A percentile compares a stretch with the other conserved stretches of the same genome.
Evolutionary conservation across 1,140 invertebrate species (phyloP).

Genomic region (Leptinotarsa texana): DNA sequence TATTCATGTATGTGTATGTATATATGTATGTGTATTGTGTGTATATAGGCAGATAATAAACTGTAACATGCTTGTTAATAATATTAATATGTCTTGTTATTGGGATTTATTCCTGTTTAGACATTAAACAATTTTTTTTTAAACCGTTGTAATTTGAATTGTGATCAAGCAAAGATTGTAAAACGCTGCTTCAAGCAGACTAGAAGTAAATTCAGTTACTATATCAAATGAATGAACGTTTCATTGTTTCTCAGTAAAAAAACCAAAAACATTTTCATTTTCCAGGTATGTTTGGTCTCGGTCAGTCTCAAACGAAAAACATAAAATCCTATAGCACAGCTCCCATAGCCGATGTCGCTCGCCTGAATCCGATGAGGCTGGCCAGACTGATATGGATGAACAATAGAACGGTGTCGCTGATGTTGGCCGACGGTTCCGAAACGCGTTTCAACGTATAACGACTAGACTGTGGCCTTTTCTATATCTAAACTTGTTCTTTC

Average conservation of each 20-base stretch:
- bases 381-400: slow-evolving; percentile 91
- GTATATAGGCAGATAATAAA: no score
- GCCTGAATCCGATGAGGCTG: slow-evolving; percentile 83
- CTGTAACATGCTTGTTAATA: no score
- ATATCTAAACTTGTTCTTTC: background rate
- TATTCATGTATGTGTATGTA: no score
- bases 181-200: no score
- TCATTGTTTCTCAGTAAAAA: background rate
- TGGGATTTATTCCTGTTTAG: no score
- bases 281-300: slow-evolving; percentile 86
- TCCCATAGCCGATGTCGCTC: slow-evolving; percentile 84
- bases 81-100: no score
- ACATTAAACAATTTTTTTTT: no score
- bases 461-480: background rate
- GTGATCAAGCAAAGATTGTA: no score
- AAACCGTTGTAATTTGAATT: no score
- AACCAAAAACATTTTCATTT: background rate
- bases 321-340: slow-evolving; percentile 92
- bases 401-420: slow-evolving; percentile 86
- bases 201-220: no score
- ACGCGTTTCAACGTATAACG: slow-evolving; percentile 84
- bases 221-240: no score
- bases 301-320: slow-evolving; percentile 88
- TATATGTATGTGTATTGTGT: no score
- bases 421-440: slow-evolving; percentile 90